Base-by-base conservation (phyloP, 1,140 invertebrate species). In the Penaeus japonicus region DNA sequence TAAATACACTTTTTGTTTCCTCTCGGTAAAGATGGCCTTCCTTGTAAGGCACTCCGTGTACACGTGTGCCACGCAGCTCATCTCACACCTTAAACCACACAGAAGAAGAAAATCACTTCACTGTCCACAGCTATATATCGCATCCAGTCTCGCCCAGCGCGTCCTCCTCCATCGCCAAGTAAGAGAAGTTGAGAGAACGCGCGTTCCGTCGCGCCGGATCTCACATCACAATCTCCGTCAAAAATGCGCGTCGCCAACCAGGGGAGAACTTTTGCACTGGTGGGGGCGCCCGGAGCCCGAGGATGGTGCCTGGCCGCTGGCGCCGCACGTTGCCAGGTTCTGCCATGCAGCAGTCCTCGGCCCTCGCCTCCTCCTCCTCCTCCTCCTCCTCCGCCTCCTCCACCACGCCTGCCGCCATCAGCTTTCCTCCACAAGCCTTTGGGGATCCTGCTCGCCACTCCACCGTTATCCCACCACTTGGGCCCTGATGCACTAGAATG, bases 291-390 rank as follows among this genome's bases (percentile, higher is more conserved):
- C 57, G 84, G 84, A 18, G 70, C 47, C 47, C 47, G 47, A 47
- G 47, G 47, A 47, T 20, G 57, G 53, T 18, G 53, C 57, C 81
- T 65, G 24, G 53, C 27, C 57, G 53, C 81, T 80, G 84, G 77
- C 84, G 75, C 75, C 84, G 75, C 54, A 57, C 53, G 85, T 87
- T 87, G 85, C 85, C 85, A 87, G 78, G n/a, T 81, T 87, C 85
- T 87, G 85, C 85, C 84, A 87, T 81, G 85, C 30, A 47, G 54
- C 55, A 35, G n/a, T 15, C 35, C 18, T 57, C 55, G 27, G 54
- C 81, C 55, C n/a, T 24, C 55, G 27, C 57, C n/a, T 32, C 39
- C 30, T 65, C 59, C 22, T n/a, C 59, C 59, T 65, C 27, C 75
- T n/a, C 75, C 75, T 30, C 75, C 75, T 30, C 75, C 73, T 77